Conservation (phyloP, 2,888 invertebrate genomes). For the Danaus chrysippus region DNA sequence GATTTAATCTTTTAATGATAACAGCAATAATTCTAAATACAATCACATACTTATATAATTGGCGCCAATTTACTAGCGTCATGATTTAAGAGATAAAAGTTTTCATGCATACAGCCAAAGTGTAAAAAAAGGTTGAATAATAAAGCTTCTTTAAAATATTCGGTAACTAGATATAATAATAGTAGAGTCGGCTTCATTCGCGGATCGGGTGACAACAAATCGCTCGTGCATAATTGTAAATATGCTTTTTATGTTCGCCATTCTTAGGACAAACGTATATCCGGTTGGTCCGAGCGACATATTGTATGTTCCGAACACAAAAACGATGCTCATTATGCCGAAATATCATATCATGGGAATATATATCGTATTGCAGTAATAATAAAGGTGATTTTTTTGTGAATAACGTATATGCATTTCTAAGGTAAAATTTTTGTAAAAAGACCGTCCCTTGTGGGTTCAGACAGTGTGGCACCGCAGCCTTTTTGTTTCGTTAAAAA, state of each 20-base stretch:
- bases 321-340: constrained; percentile 61
- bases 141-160: constrained; percentile 26
- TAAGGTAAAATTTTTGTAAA: constrained; percentile 67
- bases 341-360: constrained; percentile 34
- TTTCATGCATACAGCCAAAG: constrained; percentile 14
- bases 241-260: constrained; percentile 61
- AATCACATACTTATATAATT: too few species aligned
- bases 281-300: constrained; percentile 62
- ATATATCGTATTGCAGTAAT: constrained; percentile 41
- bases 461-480: constrained; percentile 74
- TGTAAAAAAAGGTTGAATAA: constrained; percentile 18
- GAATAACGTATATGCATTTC: constrained; percentile 53
- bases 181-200: constrained; percentile 50
- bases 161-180: constrained; percentile 70
- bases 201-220: constrained; percentile 74
- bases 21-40: too few species aligned
- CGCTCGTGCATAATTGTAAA: constrained; percentile 76
- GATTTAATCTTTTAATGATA: too few species aligned
- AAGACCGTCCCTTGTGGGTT: constrained; percentile 63
- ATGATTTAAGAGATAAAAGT: too few species aligned
- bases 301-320: constrained; percentile 64
- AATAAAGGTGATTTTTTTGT: constrained; percentile 46
- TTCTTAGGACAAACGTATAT: constrained; percentile 65
- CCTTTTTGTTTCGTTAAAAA: constrained; percentile 63
- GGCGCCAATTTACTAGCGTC: too few species aligned